phyloP scores from a whole-genome alignment of 37 sponge, comb jelly and placozoan species.

The Petrosia ficiformis region DNA sequence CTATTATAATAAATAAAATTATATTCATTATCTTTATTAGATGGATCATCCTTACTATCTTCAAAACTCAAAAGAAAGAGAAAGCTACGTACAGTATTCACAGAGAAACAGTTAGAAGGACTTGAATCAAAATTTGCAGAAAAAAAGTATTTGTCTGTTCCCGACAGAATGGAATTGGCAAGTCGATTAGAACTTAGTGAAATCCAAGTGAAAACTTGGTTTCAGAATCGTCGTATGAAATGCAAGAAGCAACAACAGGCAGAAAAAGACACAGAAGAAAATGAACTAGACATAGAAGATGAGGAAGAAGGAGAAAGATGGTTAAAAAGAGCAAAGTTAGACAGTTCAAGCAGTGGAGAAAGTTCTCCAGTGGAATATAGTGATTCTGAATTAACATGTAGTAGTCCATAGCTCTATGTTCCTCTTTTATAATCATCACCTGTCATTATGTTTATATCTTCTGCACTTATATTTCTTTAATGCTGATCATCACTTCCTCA shows the following conservation, averaged over 20 bases:
- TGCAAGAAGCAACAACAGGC: conserved; percentile 80
- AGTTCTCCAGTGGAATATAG: conserved; percentile 21
- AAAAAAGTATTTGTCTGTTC: conserved; percentile 94
- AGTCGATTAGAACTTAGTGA: conserved; percentile 84
- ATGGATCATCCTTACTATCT: conserved; percentile 11
- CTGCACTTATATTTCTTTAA: too few relatives aligned
- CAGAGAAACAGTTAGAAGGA: conserved; percentile 90
- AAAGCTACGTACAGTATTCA: conserved; percentile 93
- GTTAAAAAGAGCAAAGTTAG: neutral
- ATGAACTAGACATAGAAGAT: neutral
- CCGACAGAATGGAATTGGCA: conserved; percentile 90
- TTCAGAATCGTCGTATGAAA: conserved; percentile 94
- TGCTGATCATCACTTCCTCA: too few relatives aligned
- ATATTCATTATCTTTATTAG: too few relatives aligned
- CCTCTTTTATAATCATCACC: too few relatives aligned
- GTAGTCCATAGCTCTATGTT: neutral
- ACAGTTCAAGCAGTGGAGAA: conserved; percentile 1
- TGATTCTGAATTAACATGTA: neutral
- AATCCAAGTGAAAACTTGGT: conserved; percentile 97
- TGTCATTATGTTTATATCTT: too few relatives aligned
- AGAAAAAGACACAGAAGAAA: conserved; percentile 7
- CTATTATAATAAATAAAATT: too few relatives aligned
- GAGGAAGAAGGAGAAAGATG: neutral
- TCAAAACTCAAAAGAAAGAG: conserved; percentile 56
- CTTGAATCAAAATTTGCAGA: conserved; percentile 86